Evolutionary conservation across 2,888 invertebrate species (phyloP), one percentile per base, ranked within the genome.

Genomic region (Crioceris asparagi): DNA sequence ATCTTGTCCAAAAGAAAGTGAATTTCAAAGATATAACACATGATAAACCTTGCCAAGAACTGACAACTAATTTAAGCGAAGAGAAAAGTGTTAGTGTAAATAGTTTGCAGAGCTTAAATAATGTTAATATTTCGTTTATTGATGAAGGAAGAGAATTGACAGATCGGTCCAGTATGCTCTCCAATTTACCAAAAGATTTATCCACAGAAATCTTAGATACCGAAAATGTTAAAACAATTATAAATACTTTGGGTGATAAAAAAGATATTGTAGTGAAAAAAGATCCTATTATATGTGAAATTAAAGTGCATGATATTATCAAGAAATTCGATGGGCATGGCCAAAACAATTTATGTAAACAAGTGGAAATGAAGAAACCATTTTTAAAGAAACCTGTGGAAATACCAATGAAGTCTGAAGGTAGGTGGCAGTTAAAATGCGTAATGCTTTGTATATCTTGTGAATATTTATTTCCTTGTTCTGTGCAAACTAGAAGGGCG

Each of bases 81-180:
- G 61, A 58, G 31, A 60, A 60, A 48, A 65, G 64, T 46, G 48
- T 65, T 6, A 65, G 65, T 44, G 54, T 62, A 10, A 60, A 55
- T 26, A 64, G 64, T 44, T 51, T 65, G 41, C 58, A 56, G 10
- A 61, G 62, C 48, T 49, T 62, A 36, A 55, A 53, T 27, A 61
- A 64, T 37, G 62, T 63, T 39, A 56, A 49, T 36, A 59, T 66
- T 26, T 55, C 56, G 36, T 66, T 59, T 46, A 66, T 66, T 15
- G 66, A 66, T 40, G 61, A 61, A 48, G 61, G 60, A 17, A 52
- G 57, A 33, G 63, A 63, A 45, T 48, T 63, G 33, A 62, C 62
- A 3, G 66, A 66, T 48, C 50, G 66, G 26, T 60, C 62, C 29
- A 64, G 60, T 39, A 65, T 65, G 64, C 53, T 54, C 8, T 48